Base-by-base conservation (phyloP, 2,888 invertebrate genomes). In the Protonemura montana region DNA sequence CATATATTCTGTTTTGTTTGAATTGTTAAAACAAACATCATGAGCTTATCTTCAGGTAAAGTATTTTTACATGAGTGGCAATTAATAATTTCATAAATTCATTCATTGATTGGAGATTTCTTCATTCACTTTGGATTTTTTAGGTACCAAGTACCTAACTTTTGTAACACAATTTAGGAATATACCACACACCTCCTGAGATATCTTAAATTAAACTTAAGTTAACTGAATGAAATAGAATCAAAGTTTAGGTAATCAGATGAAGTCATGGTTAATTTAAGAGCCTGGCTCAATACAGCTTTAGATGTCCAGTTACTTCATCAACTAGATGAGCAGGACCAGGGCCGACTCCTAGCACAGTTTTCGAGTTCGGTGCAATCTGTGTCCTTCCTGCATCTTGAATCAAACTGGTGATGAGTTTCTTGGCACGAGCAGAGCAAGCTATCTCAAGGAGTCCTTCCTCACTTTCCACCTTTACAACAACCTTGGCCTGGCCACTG, bases 301-400 rank as follows among this genome's bases (percentile, higher is more conserved):
- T 98, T 88, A 98, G 93, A 91, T 98, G 96, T 85, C 98, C 97
- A 27, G 98, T 97, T 76, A 98, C 94, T 92, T 94, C 92, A 91
- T 98, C 96, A 89, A 98, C 93, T 81, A 95, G 90, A 89, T 93
- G 93, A 89, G 94, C 94, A 77, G 96, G 95, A 2, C 96, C 98
- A 83, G 98, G 99, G n/a, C 99, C 99, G 86, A 99, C 93, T 0
- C 97, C 98, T 86, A 98, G 92, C 0, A 98, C 98, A 87, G 99
- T 99, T 89, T 94, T 94, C 13, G 97, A 96, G 88, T 98, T 98
- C 0, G 96, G 94, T 82, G 95, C 95, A 88, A 99, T 96, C 92
- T 99, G 98, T 6, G 98, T 99, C 89, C 97, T 94, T 0, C 99
- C 99, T 3, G 98, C 98, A 92, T 99, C 98, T 88, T 95, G 93